phyloP scores from a whole-genome alignment of 2,888 invertebrate species.

The Cantharis nigra region DNA sequence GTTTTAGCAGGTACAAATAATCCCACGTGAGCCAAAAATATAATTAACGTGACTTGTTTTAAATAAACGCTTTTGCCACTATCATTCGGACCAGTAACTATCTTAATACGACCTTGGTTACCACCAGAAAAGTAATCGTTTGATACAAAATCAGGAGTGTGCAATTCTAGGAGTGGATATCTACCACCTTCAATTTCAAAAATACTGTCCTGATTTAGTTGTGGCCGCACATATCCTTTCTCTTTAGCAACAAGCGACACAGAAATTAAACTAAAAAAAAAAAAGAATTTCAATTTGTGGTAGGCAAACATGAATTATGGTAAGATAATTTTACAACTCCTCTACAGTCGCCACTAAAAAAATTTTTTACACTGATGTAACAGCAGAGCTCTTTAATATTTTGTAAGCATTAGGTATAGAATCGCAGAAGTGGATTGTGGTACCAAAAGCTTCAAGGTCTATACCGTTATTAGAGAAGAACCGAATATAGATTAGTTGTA shows the following conservation, averaged over 20 bases:
- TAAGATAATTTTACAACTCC: too few species aligned
- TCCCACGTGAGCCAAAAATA: conserved; percentile 87
- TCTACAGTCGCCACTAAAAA: too few species aligned
- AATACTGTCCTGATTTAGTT: conserved; percentile 46
- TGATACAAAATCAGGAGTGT: conserved; percentile 70
- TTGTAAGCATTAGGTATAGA: neutral
- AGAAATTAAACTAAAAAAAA: conserved; percentile 50
- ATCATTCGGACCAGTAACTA: conserved; percentile 88
- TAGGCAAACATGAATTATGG: neutral
- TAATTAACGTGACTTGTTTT: conserved; percentile 80
- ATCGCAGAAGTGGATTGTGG: neutral
- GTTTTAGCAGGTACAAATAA: conserved; percentile 83
- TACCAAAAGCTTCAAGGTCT: neutral
- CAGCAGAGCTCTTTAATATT: too few species aligned
- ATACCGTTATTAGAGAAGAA: neutral
- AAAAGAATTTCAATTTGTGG: neutral
- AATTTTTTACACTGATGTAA: too few species aligned
- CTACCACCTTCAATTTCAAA: conserved; percentile 58
- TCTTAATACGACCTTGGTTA: conserved; percentile 64
- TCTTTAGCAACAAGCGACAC: conserved; percentile 51
- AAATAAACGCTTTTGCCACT: conserved; percentile 92
- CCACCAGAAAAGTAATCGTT: conserved; percentile 70
- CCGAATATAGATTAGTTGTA: neutral
- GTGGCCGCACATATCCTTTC: conserved; percentile 50
- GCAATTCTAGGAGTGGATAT: conserved; percentile 75